Evolutionary conservation across 2,797 vertebrate species (phyloP).

Genomic region (Lophius americanus): DNA sequence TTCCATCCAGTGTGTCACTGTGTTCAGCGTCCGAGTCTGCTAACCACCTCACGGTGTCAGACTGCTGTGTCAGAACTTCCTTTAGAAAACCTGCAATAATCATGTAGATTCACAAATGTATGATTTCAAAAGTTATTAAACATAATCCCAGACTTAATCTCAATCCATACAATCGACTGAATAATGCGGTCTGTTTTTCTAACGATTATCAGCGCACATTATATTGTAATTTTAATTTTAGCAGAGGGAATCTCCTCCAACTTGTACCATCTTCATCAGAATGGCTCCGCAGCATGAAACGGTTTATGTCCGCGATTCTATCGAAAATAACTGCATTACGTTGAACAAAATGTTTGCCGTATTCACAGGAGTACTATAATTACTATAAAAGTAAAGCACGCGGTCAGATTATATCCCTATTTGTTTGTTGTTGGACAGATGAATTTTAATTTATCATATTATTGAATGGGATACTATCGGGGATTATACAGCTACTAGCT

Average conservation of each 20-base stretch:
- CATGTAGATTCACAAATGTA: background rate
- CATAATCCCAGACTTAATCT: fast-evolving
- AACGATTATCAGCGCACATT: fast-evolving
- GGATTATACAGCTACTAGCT: conserved; percentile 30
- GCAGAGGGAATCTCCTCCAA: background rate
- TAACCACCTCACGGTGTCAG: conserved; percentile 21
- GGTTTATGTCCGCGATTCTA: background rate
- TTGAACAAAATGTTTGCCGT: background rate
- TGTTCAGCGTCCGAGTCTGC: background rate
- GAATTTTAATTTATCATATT: background rate
- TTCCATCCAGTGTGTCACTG: background rate
- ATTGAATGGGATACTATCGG: conserved; percentile 17
- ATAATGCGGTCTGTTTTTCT: conserved; percentile 26
- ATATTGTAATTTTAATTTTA: background rate
- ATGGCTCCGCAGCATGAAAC: background rate
- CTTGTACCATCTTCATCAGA: background rate
- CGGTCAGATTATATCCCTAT: background rate
- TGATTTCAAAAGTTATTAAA: fast-evolving
- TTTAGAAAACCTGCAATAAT: background rate
- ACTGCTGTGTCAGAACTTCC: conserved; percentile 17
- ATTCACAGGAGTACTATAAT: background rate
- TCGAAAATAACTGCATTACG: fast-evolving
- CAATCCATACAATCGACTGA: fast-evolving
- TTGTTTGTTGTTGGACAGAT: background rate
- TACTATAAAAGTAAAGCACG: too few species aligned